A percentile compares a stretch with the other conserved stretches of the same genome.
These are phyloP conservation scores for Tangara arthus DNA, from an alignment of 2,797 vertebrate genomes.

Conservation along the genomic window DNA sequence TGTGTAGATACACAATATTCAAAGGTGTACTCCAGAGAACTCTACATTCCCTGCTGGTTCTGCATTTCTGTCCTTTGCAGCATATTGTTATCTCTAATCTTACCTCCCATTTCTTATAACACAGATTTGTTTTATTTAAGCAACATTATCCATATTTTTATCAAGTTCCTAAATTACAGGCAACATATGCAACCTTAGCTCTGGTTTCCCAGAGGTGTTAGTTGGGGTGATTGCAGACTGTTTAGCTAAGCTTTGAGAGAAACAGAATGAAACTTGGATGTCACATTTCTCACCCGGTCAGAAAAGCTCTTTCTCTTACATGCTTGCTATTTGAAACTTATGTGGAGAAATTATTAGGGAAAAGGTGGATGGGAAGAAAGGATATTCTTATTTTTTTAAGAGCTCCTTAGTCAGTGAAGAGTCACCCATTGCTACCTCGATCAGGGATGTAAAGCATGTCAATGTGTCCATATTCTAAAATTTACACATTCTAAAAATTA, in stretches of 20 bases:
- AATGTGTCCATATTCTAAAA: neutral
- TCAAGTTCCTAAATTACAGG: slow-evolving; percentile 33
- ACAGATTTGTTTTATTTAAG: slow-evolving; percentile 10
- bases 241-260: neutral
- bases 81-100: slow-evolving; percentile 54
- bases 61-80: slow-evolving; percentile 26
- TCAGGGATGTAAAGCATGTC: neutral
- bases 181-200: slow-evolving; percentile 6
- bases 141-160: slow-evolving; percentile 31
- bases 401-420: neutral
- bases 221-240: neutral
- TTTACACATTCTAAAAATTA: neutral
- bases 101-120: slow-evolving; percentile 26
- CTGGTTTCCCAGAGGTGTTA: slow-evolving; percentile 29
- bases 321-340: neutral
- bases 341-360: neutral
- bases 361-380: neutral
- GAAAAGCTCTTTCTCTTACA: neutral
- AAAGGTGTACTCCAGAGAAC: slow-evolving; percentile 15
- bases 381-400: neutral
- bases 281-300: neutral
- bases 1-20: neutral
- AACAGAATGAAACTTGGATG: neutral
- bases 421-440: neutral
- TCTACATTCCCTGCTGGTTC: neutral